phyloP scores from a whole-genome alignment of 2,113 vertebrate genomes.

The Chaenogobius annularis region DNA sequence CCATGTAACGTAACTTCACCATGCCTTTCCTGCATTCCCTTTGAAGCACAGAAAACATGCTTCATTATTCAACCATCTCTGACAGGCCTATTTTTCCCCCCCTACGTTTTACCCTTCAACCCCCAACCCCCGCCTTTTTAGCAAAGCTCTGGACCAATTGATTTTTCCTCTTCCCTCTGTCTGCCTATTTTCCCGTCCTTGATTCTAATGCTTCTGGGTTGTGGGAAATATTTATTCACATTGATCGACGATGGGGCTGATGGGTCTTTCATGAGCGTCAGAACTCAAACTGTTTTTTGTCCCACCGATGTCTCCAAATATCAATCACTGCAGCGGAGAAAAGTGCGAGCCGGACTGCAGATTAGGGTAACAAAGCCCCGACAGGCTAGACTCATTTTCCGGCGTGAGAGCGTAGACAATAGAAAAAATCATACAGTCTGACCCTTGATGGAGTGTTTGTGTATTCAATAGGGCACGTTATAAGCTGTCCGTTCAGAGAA shows the following conservation, averaged over 20 bases:
- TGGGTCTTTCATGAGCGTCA: constrained; percentile 74
- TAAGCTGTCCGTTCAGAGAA: constrained; percentile 13
- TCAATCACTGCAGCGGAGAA: constrained; percentile 65
- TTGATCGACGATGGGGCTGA: constrained; percentile 72
- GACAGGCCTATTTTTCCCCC: constrained; percentile 35
- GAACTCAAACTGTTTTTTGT: constrained; percentile 73
- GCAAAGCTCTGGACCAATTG: constrained; percentile 65
- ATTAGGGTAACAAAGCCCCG: constrained; percentile 56
- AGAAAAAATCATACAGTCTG: constrained; percentile 33
- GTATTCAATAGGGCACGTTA: constrained; percentile 15
- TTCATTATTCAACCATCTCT: constrained; percentile 61
- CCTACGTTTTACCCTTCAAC: not conserved
- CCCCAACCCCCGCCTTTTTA: constrained; percentile 40
- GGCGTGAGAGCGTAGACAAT: constrained; percentile 11
- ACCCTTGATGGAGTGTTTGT: constrained; percentile 42
- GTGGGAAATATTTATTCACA: constrained; percentile 80
- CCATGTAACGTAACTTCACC: constrained; percentile 36
- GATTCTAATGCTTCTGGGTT: constrained; percentile 72
- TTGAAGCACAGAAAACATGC: constrained; percentile 57
- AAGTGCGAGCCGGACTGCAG: constrained; percentile 46
- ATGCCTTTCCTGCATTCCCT: constrained; percentile 41
- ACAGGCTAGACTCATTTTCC: constrained; percentile 58
- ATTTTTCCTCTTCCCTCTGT: constrained; percentile 56
- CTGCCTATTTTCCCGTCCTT: constrained; percentile 46
- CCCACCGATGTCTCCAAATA: constrained; percentile 73